Evolutionary conservation across 2,797 vertebrate genomes (phyloP), one percentile per base, ranked within the genome.

Genomic region (Ambastaia sidthimunki): DNA sequence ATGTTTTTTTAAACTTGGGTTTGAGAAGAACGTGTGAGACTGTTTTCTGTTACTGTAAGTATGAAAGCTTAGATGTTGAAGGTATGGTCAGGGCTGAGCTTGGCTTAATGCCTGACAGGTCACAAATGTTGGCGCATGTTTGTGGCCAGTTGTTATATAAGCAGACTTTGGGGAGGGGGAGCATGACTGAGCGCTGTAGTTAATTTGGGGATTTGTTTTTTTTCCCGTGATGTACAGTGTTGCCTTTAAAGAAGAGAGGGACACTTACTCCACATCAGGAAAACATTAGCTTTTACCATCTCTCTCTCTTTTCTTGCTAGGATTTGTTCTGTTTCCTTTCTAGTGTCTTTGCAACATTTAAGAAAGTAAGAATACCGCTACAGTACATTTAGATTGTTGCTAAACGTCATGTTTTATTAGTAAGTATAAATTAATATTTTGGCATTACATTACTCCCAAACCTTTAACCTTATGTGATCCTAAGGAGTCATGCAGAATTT

Each of bases 41-140:
- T 59, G 41, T 77, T 65, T 83, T 82, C 52, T 79, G 74, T 21
- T 55, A 34, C 4, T 31, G 31, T n/a, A n/a, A n/a, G n/a, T n/a
- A n/a, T n/a, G 4, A 31, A 31, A 31, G 31, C 31, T 5, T 76
- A 34, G 34, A 13, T 73, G 41, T 23, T 62, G 78, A 79, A 60
- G 65, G 74, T 80, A 44, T 85, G 65, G 19, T 78, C 52, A 37
- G 12, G 74, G n/a, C 31, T 87, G 74, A 85, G 65, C 81, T 69
- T 82, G 69, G 76, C 28, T 19, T 37, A n/a, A 63, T 57, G 72
- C 66, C 59, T 85, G 86, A 86, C 83, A 85, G 75, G 80, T 87
- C 84, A 74, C 85, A 88, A 91, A 89, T 91, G 89, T 87, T 86
- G 70, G 75, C 88, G 91, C 90, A 90, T 84, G 90, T 92, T 90